These are phyloP conservation scores for Acrocephalus kingi DNA, from an alignment of 2,113 vertebrate genomes.

Conservation along the genomic window DNA sequence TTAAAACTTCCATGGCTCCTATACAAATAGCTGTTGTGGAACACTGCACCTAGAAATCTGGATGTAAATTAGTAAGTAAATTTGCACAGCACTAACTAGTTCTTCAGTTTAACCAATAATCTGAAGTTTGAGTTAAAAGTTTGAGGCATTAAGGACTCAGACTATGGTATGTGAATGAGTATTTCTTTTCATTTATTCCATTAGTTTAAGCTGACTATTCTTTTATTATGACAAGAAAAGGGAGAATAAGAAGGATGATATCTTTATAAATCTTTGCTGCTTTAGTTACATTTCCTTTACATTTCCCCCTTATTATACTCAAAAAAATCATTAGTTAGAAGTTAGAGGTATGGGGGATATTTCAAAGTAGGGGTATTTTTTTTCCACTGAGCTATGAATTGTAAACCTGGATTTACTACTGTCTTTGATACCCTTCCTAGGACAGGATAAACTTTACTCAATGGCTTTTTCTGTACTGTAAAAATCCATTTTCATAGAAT, in stretches of 20 bases:
- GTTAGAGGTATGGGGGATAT: background rate
- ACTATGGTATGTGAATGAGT: background rate
- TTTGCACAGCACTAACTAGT: background rate
- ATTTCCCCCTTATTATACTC: background rate
- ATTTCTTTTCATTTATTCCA: background rate
- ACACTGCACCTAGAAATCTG: background rate
- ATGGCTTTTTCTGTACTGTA: background rate
- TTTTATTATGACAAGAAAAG: background rate
- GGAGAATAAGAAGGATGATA: background rate
- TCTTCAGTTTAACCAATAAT: background rate
- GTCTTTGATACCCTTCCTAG: background rate
- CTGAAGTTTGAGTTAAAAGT: background rate
- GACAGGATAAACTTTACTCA: background rate
- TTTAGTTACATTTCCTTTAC: background rate
- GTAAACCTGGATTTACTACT: background rate
- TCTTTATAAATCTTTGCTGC: background rate
- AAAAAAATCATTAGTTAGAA: background rate
- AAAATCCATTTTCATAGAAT: background rate
- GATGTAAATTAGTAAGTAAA: background rate
- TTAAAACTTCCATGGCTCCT: background rate
- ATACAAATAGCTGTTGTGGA: background rate
- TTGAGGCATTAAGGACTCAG: background rate
- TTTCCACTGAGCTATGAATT: background rate
- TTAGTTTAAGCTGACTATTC: background rate
- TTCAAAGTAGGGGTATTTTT: background rate